Conservation (phyloP, 1,140 invertebrate genomes). For the Cydia amplana region DNA sequence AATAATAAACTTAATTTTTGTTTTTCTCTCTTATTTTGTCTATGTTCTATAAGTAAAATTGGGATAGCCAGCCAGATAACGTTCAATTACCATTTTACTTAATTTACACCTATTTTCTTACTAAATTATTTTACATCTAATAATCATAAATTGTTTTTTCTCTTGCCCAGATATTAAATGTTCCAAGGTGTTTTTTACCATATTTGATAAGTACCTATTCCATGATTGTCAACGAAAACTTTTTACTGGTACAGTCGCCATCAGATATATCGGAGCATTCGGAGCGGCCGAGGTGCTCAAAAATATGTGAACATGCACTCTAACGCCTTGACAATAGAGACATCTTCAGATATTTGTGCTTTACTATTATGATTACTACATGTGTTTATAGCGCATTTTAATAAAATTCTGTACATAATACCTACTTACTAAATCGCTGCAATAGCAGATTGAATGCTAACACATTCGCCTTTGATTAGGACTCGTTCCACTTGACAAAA, state of each 20-base stretch:
- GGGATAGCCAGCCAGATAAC: background rate
- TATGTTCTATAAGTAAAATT: background rate
- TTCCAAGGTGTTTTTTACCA: too few species aligned
- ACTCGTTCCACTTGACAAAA: constrained; percentile 13
- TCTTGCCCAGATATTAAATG: too few species aligned
- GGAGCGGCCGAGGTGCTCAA: too few species aligned
- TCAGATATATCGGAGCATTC: too few species aligned
- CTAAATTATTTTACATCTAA: too few species aligned
- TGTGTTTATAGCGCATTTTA: background rate
- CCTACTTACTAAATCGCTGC: constrained; percentile 4
- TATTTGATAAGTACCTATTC: too few species aligned
- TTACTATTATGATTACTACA: background rate
- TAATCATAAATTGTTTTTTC: too few species aligned
- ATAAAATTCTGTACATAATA: background rate
- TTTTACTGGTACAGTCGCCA: background rate
- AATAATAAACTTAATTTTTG: background rate
- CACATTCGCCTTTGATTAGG: background rate
- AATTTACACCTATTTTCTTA: background rate
- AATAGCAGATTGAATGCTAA: background rate
- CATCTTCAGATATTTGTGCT: too few species aligned
- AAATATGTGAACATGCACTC: too few species aligned
- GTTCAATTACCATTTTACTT: background rate
- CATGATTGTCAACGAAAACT: background rate
- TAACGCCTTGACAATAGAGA: too few species aligned
- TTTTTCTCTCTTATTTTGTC: too few species aligned